Evolutionary conservation across 1,140 invertebrate species (phyloP).

Genomic region (Neodiprion fabricii): DNA sequence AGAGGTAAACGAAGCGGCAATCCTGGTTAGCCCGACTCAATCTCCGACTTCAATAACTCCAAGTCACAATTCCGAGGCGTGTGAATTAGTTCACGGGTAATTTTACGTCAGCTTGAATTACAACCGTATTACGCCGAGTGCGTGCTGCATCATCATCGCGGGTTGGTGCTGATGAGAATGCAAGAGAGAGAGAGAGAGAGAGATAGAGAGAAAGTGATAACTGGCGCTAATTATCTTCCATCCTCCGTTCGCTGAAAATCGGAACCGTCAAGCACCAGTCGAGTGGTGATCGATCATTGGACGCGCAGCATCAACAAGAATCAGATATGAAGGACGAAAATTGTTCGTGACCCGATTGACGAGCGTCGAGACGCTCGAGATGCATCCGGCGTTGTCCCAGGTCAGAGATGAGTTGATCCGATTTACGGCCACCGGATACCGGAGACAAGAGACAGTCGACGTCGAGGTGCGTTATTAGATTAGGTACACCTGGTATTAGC

Average conservation of each 20-base stretch:
- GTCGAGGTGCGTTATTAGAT: conserved; percentile 57
- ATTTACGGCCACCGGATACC: neutral
- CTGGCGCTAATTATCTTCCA: conserved; percentile 7
- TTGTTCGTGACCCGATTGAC: too few relatives aligned
- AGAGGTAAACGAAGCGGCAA: neutral
- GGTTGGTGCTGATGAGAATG: neutral
- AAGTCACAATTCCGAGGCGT: too few relatives aligned
- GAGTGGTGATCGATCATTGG: too few relatives aligned
- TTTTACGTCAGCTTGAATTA: too few relatives aligned
- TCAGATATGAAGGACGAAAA: too few relatives aligned
- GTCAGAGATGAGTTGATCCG: neutral
- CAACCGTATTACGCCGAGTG: too few relatives aligned
- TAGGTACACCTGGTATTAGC: conserved; percentile 52
- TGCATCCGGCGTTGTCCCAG: neutral
- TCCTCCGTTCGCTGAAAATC: conserved; percentile 5
- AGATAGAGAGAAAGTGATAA: conserved; percentile 27
- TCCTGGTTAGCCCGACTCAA: neutral
- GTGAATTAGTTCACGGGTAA: too few relatives aligned
- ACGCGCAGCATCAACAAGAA: too few relatives aligned
- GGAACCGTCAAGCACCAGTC: neutral
- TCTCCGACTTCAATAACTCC: too few relatives aligned
- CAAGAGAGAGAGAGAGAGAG: conserved; percentile 5
- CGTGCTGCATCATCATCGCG: neutral
- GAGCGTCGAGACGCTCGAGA: too few relatives aligned
- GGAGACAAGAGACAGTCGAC: conserved; percentile 33